Conservation (phyloP, 2,888 invertebrate species). For the Diarsia brunnea region DNA sequence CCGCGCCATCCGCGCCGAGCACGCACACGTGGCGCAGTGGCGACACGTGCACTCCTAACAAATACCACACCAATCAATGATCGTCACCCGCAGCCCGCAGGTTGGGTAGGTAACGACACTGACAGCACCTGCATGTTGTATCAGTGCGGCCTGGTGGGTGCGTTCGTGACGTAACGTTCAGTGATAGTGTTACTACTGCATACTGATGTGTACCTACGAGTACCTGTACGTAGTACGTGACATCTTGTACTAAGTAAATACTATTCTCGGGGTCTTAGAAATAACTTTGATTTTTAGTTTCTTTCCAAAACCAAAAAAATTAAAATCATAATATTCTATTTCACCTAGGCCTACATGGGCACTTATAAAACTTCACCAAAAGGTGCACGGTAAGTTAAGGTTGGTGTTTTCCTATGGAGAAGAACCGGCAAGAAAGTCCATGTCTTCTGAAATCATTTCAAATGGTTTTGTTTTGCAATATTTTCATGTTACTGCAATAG, state of each 20-base stretch:
- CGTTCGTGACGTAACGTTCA: not conserved
- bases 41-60: slow-evolving; percentile 69
- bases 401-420: too few relatives aligned
- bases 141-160: not conserved
- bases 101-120: not conserved
- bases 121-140: not conserved
- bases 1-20: slow-evolving; percentile 56
- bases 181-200: not conserved
- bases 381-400: too few relatives aligned
- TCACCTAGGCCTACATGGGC: too few relatives aligned
- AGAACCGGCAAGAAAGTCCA: too few relatives aligned
- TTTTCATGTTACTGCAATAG: too few relatives aligned
- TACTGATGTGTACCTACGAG: not conserved
- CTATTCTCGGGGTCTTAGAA: not conserved
- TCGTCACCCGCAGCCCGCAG: not conserved
- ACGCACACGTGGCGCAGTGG: slow-evolving; percentile 68
- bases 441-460: too few relatives aligned
- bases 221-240: not conserved
- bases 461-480: too few relatives aligned
- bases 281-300: not conserved
- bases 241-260: too few relatives aligned
- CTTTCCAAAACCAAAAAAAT: too few relatives aligned
- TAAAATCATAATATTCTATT: too few relatives aligned
- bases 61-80: not conserved
- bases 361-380: too few relatives aligned